Percentiles rank a stretch among this genome's conserved stretches.
These are phyloP conservation scores for Dunckerocampus dactyliophorus DNA, from an alignment of 2,113 vertebrate genomes.

Conservation along the genomic window DNA sequence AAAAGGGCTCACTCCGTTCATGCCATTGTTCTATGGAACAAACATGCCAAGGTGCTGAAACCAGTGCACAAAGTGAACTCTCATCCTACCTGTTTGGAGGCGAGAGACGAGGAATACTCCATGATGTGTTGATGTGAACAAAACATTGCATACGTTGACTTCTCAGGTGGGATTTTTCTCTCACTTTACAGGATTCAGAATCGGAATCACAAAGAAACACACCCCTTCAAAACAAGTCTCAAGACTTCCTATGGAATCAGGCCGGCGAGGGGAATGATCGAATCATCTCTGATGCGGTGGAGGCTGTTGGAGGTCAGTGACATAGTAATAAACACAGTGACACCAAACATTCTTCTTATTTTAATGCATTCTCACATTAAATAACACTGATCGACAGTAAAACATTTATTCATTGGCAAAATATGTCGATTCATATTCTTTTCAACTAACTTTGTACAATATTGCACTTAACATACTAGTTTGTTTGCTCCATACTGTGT, in stretches of 20 bases:
- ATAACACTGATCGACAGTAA: not conserved
- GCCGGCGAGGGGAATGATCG: conserved; percentile 62
- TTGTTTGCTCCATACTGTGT: too few relatives aligned
- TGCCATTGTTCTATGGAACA: too few relatives aligned
- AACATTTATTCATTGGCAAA: not conserved
- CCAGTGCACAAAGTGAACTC: too few relatives aligned
- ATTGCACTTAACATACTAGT: too few relatives aligned
- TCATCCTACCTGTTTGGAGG: too few relatives aligned
- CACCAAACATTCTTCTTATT: not conserved
- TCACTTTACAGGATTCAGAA: conserved; percentile 42
- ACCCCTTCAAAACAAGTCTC: conserved; percentile 65
- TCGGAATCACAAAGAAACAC: conserved; percentile 44
- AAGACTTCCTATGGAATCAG: conserved; percentile 73
- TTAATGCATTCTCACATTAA: not conserved
- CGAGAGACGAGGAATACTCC: too few relatives aligned
- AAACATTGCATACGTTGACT: not conserved
- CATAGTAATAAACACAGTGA: not conserved
- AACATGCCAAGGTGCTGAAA: too few relatives aligned
- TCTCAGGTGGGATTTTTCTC: conserved; percentile 8
- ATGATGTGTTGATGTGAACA: too few relatives aligned
- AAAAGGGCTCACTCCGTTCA: too few relatives aligned
- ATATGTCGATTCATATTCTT: not conserved
- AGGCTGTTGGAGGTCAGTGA: conserved; percentile 49
- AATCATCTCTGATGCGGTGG: conserved; percentile 30
- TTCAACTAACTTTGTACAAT: too few relatives aligned